Conservation (phyloP, 2,113 vertebrate species). For the Hystrix brachyura region DNA sequence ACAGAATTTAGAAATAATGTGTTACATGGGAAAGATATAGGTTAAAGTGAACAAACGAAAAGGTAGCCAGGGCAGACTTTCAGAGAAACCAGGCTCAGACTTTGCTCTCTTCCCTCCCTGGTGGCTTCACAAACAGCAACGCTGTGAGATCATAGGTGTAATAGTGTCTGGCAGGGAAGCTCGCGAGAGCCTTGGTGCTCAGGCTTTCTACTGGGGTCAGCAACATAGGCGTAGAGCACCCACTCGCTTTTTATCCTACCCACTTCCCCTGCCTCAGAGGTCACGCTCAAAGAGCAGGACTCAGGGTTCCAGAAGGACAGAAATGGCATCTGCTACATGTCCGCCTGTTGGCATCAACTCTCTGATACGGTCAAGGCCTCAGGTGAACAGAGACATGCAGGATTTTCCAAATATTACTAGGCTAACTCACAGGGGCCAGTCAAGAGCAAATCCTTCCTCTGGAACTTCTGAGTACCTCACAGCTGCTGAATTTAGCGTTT, state of each 20-base stretch:
- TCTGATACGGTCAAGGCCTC: not conserved
- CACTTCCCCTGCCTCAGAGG: too few relatives aligned
- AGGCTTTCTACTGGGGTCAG: not conserved
- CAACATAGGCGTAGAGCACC: not conserved
- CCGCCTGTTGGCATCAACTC: not conserved
- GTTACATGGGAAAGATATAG: not conserved
- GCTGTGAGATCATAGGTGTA: too few relatives aligned
- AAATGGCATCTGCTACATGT: not conserved
- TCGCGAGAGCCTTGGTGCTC: not conserved
- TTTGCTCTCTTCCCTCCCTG: not conserved
- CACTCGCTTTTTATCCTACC: not conserved
- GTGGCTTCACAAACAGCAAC: not conserved
- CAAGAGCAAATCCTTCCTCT: not conserved
- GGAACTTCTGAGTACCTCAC: not conserved
- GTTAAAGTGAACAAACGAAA: not conserved
- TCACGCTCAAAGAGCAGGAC: not conserved
- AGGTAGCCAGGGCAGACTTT: not conserved
- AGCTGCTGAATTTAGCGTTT: not conserved
- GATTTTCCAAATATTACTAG: not conserved
- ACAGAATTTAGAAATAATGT: not conserved
- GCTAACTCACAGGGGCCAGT: not conserved
- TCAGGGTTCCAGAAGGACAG: not conserved
- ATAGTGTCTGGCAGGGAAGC: not conserved
- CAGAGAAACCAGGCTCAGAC: not conserved
- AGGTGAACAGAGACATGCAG: not conserved